These are phyloP conservation scores for Chrysocyon brachyurus DNA, from an alignment of 2,797 vertebrate genomes.

Conservation along the genomic window DNA sequence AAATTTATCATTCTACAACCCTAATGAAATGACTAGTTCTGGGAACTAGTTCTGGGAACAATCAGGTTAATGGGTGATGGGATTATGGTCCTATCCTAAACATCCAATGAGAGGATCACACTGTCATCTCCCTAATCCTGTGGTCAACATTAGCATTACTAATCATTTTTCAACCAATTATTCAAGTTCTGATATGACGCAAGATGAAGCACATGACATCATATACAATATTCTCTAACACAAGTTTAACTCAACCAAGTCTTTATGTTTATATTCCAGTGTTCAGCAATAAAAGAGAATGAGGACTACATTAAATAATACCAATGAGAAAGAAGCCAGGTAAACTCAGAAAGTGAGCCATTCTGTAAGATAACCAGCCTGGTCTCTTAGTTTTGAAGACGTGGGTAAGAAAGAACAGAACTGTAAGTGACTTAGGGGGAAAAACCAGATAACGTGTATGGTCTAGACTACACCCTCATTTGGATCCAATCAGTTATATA, in stretches of 20 bases:
- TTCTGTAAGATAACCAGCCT: background rate
- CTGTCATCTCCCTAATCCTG: background rate
- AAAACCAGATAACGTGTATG: background rate
- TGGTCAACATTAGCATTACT: background rate
- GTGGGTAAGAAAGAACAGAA: background rate
- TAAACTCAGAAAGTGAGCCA: background rate
- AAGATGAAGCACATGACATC: background rate
- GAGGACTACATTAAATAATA: background rate
- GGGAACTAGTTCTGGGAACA: background rate
- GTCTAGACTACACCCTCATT: background rate
- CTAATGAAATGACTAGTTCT: conserved; percentile 30
- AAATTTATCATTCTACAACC: background rate
- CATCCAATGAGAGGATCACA: background rate
- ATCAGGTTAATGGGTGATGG: background rate
- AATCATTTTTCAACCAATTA: background rate
- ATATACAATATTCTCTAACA: background rate
- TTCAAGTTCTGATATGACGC: background rate
- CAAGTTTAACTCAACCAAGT: background rate
- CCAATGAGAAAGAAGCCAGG: background rate
- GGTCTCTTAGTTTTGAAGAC: background rate
- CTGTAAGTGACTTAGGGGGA: background rate
- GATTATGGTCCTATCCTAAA: background rate
- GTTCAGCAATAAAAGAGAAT: conserved; percentile 18
- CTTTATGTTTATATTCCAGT: conserved; percentile 24
- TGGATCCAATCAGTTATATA: background rate